Base-by-base conservation (phyloP, 2,888 invertebrate genomes). In the Malacosoma neustria region DNA sequence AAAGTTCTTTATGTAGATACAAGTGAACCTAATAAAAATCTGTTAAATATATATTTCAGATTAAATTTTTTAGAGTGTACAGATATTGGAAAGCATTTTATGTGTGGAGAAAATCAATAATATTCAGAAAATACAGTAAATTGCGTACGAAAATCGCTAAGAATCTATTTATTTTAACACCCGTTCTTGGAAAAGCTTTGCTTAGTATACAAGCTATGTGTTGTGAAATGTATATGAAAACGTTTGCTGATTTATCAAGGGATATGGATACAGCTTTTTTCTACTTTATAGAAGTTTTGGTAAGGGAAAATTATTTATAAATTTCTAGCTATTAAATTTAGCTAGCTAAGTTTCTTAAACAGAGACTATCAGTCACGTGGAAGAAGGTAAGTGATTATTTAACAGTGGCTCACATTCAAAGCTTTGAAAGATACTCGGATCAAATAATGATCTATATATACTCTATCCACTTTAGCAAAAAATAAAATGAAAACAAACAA, bases 21-120 rank as follows among this genome's bases (percentile, higher is more conserved):
- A n/a, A n/a, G n/a, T n/a, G n/a, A n/a, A n/a, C n/a, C n/a, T n/a
- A n/a, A n/a, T n/a, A n/a, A n/a, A n/a, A n/a, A 11, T 12, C 6
- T 11, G n/a, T 2, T 12, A 34, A 15, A 22, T 32, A 14, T 3
- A 31, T 12, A 39, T 62, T 66, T 32, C 65, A 90, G 85, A 91
- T 93, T 33, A 90, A 89, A 48, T 89, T 90, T 33, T 93, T 93
- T 61, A 87, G 79, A 33, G 76, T 89, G 14, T 93, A 91, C 57
- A 88, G 91, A 9, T 84, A 89, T 42, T 93, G 93, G 93, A 93
- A 96, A 72, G 91, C 92, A 0, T 94, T 95, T 65, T 92, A 90
- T 55, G 89, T 92, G 0, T 95, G 95, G 95, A 87, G 89, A 39
- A 92, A 92, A 65, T 90, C 90, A 11, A 89, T 96, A 14, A 74